Percentiles rank a stretch among this genome's conserved stretches.
These are phyloP conservation scores for Lepidocyrtoides sp. DNA, from an alignment of 2,888 invertebrate species.

Conservation along the genomic window DNA sequence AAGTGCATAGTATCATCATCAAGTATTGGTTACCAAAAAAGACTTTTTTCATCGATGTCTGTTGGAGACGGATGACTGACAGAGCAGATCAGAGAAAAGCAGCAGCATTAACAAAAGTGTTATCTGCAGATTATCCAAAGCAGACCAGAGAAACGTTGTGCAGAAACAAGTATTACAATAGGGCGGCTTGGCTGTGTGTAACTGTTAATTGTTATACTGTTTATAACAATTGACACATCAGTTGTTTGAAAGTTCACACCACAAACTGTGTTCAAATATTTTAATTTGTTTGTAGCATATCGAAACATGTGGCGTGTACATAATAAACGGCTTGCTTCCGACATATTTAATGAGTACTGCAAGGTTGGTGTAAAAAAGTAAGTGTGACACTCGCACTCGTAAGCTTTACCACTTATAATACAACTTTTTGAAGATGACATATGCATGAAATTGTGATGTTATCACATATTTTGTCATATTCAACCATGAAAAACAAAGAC, in stretches of 20 bases:
- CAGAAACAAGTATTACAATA: no score
- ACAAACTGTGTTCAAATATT: background rate
- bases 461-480: no score
- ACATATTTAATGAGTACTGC: background rate
- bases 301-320: constrained; percentile 26
- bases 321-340: background rate
- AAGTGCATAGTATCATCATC: background rate
- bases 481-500: background rate
- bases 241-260: background rate
- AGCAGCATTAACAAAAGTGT: no score
- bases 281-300: background rate
- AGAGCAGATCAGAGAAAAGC: no score
- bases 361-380: background rate
- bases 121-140: no score
- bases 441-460: no score
- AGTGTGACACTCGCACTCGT: background rate
- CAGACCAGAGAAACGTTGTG: no score
- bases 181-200: no score
- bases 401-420: no score
- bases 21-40: background rate
- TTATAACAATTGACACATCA: no score
- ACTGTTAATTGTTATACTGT: no score
- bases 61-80: background rate
- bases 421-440: no score
- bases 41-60: background rate